A percentile compares a stretch with the other conserved stretches of the same genome.
Evolutionary conservation across 2,113 vertebrate genomes (phyloP).

Genomic region (Nipponia nippon): DNA sequence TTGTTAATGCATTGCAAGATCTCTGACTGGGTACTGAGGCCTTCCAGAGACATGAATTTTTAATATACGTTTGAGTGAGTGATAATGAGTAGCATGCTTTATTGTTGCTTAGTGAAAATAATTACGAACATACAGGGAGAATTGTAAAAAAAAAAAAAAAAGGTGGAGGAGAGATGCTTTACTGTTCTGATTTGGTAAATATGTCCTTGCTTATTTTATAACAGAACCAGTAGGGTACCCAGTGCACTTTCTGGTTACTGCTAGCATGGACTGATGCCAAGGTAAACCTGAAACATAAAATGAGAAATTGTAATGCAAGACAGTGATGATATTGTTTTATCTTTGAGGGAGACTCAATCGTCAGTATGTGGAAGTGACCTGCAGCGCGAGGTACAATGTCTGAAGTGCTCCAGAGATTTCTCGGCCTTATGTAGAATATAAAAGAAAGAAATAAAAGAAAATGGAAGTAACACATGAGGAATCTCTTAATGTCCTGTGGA

Average conservation of each 20-base stretch:
- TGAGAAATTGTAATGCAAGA: background rate
- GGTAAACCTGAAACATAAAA: background rate
- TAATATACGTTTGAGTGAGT: background rate
- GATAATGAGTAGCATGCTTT: background rate
- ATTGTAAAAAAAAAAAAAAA: background rate
- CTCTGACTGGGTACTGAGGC: background rate
- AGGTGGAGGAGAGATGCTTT: background rate
- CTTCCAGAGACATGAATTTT: background rate
- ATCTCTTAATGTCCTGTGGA: background rate
- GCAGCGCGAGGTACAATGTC: background rate
- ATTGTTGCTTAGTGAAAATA: background rate
- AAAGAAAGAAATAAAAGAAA: background rate
- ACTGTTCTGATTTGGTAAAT: background rate
- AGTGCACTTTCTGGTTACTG: background rate
- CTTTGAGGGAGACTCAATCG: background rate
- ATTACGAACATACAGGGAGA: background rate
- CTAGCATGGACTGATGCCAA: background rate
- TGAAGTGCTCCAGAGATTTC: background rate
- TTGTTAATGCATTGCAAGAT: background rate
- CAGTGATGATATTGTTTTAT: background rate
- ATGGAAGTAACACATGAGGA: background rate
- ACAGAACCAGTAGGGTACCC: background rate
- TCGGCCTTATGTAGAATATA: background rate
- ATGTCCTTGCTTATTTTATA: background rate
- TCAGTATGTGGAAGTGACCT: background rate